These are phyloP conservation scores for Bruchidius siliquastri DNA, from an alignment of 2,888 invertebrate species.

Conservation along the genomic window DNA sequence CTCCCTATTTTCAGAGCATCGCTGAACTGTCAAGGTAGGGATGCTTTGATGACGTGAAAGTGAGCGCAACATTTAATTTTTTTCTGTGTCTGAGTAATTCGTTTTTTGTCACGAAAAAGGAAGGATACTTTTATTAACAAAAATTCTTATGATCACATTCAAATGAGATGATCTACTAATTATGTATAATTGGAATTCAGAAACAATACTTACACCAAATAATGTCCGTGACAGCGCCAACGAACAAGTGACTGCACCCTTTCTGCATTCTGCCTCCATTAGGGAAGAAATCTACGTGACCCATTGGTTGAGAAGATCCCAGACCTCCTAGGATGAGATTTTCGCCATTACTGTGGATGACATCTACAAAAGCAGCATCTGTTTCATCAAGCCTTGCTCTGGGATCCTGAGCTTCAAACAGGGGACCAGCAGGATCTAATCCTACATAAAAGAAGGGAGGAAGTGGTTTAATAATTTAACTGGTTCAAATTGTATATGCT, in stretches of 20 bases:
- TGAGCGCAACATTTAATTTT: no score
- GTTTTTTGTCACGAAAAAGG: no score
- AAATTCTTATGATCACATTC: no score
- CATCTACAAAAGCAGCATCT: constrained; percentile 87
- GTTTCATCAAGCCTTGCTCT: constrained; percentile 76
- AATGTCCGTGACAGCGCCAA: constrained; percentile 86
- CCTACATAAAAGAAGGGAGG: constrained; percentile 58
- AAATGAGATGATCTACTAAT: no score
- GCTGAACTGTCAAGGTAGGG: no score
- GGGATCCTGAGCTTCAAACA: constrained; percentile 86
- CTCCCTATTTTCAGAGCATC: no score
- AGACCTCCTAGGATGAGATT: constrained; percentile 85
- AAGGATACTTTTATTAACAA: no score
- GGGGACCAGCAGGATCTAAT: constrained; percentile 84
- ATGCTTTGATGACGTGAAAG: no score
- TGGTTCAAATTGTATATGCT: no score
- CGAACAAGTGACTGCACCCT: constrained; percentile 87
- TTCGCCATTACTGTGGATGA: constrained; percentile 91
- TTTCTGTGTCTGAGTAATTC: no score
- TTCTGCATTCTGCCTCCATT: constrained; percentile 90
- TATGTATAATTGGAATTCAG: no score
- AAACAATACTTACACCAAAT: constrained; percentile 75
- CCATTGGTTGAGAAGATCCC: constrained; percentile 82
- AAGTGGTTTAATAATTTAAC: no score
- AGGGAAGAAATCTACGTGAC: constrained; percentile 88